Evolutionary conservation across 2,797 vertebrate species (phyloP).

Genomic region (Chromobotia macracanthus): DNA sequence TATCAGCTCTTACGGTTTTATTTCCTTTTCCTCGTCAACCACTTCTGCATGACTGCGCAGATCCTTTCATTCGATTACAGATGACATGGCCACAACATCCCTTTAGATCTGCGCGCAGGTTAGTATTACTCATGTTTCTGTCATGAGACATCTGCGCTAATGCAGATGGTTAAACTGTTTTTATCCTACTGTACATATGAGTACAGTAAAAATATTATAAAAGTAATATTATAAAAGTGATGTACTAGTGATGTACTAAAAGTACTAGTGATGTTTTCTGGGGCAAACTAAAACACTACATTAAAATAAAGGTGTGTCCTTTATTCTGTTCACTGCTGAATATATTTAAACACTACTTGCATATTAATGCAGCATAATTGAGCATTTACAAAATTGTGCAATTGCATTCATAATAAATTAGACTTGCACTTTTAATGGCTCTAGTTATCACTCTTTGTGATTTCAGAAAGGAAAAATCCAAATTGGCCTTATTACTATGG

Average conservation of each 20-base stretch:
- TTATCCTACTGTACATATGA: not conserved
- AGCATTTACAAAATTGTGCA: slow-evolving; percentile 7
- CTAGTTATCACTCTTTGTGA: not conserved
- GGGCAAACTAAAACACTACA: not conserved
- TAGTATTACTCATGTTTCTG: not conserved
- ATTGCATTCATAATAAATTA: slow-evolving; percentile 1
- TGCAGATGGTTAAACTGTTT: not conserved
- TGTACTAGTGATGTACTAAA: too few species aligned
- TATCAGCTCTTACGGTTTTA: not conserved
- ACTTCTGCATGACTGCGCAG: not conserved
- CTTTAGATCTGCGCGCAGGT: too few species aligned
- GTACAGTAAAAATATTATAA: too few species aligned
- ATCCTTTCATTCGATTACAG: not conserved
- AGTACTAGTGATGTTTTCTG: not conserved
- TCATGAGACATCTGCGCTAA: not conserved
- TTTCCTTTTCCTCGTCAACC: too few species aligned
- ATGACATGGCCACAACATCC: not conserved
- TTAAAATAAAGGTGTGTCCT: not conserved
- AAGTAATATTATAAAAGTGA: too few species aligned
- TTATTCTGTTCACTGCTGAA: not conserved
- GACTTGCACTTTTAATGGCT: slow-evolving; percentile 1
- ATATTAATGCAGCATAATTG: not conserved
- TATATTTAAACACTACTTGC: slow-evolving; percentile 17
- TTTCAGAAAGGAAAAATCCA: not conserved
- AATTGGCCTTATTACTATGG: not conserved